phyloP scores from a whole-genome alignment of 2,888 invertebrate genomes.

The Leptopilina myrica region DNA sequence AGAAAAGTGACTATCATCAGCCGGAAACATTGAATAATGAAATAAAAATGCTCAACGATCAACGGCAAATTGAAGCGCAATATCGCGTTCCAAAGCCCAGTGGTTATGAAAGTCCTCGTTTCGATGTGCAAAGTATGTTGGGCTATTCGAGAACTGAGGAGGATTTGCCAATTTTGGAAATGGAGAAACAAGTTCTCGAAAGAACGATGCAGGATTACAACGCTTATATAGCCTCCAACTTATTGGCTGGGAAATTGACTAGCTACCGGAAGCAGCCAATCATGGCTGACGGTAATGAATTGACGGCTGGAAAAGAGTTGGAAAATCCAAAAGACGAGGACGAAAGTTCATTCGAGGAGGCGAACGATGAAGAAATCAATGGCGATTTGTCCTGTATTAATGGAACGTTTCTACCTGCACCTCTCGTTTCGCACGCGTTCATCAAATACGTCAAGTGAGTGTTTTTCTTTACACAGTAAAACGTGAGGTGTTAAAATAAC shows the following conservation, averaged over 20 bases:
- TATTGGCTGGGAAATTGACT: constrained; percentile 50
- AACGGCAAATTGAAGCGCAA: constrained; percentile 22
- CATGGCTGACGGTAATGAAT: constrained; percentile 22
- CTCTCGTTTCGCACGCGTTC: constrained; percentile 69
- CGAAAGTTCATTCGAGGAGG: constrained; percentile 19
- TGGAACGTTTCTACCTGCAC: constrained; percentile 73
- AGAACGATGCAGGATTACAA: constrained; percentile 69
- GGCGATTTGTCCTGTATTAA: constrained; percentile 74
- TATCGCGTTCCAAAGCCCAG: constrained; percentile 39
- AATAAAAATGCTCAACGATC: constrained; percentile 20
- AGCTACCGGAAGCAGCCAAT: constrained; percentile 34
- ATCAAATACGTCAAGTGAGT: constrained; percentile 76
- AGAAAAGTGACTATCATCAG: constrained; percentile 6
- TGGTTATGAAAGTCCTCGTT: constrained; percentile 50
- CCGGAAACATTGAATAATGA: constrained; percentile 6
- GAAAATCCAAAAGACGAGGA: constrained; percentile 48
- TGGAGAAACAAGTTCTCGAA: constrained; percentile 70
- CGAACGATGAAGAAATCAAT: constrained; percentile 53
- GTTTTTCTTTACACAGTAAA: too few relatives aligned
- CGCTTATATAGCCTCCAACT: constrained; percentile 66
- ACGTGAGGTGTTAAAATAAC: too few relatives aligned
- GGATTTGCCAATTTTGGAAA: constrained; percentile 68
- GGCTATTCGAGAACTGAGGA: constrained; percentile 69
- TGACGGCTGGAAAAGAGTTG: constrained; percentile 29
- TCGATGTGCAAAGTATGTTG: constrained; percentile 68